These are phyloP conservation scores for Lathamus discolor DNA, from an alignment of 2,113 vertebrate genomes.

Conservation along the genomic window DNA sequence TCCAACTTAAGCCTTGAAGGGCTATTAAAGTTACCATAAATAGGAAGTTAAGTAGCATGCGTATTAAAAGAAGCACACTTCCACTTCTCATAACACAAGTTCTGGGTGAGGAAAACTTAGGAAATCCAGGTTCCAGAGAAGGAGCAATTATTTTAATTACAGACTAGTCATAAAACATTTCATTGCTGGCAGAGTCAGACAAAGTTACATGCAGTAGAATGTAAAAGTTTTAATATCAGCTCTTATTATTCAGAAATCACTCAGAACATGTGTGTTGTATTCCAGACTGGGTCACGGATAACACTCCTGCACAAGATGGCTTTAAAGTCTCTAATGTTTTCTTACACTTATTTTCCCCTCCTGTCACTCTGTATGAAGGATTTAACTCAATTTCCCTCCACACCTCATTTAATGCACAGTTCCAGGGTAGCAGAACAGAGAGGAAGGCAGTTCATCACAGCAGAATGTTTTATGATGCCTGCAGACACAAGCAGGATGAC, in stretches of 20 bases:
- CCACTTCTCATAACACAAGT: not conserved
- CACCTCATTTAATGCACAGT: not conserved
- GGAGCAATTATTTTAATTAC: slow-evolving; percentile 17
- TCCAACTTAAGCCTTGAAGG: not conserved
- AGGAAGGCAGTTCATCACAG: not conserved
- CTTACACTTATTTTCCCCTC: not conserved
- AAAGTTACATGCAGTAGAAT: not conserved
- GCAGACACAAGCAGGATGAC: not conserved
- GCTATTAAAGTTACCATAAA: not conserved
- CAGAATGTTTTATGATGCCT: not conserved
- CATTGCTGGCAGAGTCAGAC: not conserved
- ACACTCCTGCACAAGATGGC: not conserved
- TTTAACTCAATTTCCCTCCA: not conserved
- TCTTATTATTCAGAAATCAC: not conserved
- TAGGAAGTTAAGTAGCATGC: not conserved
- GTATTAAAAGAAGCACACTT: not conserved
- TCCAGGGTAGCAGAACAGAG: not conserved
- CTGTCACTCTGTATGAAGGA: not conserved
- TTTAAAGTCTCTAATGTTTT: not conserved
- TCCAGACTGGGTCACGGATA: not conserved
- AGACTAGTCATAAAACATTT: not conserved
- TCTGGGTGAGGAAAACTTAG: not conserved
- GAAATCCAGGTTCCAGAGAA: not conserved
- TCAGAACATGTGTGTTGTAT: not conserved
- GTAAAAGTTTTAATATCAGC: not conserved